Percentiles rank a stretch among this genome's conserved stretches.
Conservation (phyloP, 1,140 invertebrate genomes). For the Sycophila sp. region DNA sequence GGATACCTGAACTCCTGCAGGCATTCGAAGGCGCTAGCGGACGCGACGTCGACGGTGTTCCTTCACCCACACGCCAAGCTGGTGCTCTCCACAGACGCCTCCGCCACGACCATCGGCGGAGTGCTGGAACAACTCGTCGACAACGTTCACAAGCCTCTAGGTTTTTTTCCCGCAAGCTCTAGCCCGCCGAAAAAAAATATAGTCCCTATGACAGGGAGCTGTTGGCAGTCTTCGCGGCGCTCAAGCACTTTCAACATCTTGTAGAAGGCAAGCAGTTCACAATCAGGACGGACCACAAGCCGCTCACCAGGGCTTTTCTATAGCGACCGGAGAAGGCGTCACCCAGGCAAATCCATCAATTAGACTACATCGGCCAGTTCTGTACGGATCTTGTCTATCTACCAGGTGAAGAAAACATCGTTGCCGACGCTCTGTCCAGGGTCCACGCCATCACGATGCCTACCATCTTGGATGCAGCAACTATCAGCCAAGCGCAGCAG, state of each 20-base stretch:
- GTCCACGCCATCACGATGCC: constrained; percentile 24
- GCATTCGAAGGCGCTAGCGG: not conserved
- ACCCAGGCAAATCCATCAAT: constrained; percentile 36
- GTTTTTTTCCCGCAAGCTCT: constrained; percentile 45
- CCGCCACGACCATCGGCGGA: constrained; percentile 30
- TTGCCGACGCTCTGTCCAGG: constrained; percentile 47
- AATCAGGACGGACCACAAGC: constrained; percentile 51
- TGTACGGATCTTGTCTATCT: constrained; percentile 44
- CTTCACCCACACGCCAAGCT: not conserved
- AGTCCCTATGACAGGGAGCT: constrained; percentile 48
- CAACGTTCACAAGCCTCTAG: constrained; percentile 36
- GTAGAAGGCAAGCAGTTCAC: constrained; percentile 10
- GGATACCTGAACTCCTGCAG: not conserved
- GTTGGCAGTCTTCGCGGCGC: constrained; percentile 40
- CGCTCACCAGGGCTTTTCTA: constrained; percentile 42
- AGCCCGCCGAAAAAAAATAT: constrained; percentile 26
- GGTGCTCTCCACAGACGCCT: not conserved
- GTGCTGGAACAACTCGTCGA: constrained; percentile 29
- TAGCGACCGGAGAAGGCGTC: constrained; percentile 35
- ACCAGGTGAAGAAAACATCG: constrained; percentile 43
- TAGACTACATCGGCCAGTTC: constrained; percentile 48
- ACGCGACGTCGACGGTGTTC: not conserved
- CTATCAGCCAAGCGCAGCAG: constrained; percentile 39
- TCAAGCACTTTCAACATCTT: constrained; percentile 18
- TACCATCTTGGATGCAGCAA: not conserved